Conservation (phyloP, 2,113 vertebrate genomes). For the Crocuta crocuta region DNA sequence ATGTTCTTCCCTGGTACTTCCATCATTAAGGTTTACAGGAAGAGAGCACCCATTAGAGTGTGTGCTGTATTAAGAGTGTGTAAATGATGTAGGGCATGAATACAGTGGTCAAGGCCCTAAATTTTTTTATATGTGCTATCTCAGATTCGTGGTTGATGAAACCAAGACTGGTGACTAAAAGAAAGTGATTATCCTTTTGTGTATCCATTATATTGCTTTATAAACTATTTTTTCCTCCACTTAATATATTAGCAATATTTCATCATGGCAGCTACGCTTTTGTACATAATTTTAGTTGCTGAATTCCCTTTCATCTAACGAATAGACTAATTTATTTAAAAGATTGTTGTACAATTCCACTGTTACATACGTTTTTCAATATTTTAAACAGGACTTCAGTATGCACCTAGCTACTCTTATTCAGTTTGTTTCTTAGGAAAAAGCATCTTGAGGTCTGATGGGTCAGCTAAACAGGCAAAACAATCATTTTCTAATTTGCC, state of each 20-base stretch:
- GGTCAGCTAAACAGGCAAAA: background rate
- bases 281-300: background rate
- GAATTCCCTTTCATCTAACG: background rate
- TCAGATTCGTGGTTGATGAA: background rate
- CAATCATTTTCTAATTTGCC: background rate
- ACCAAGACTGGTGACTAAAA: background rate
- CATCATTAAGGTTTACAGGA: background rate
- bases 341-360: background rate
- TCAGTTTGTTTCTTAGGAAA: background rate
- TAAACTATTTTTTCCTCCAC: background rate
- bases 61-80: background rate
- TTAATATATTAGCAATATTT: background rate
- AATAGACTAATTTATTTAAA: background rate
- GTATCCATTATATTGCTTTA: background rate
- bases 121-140: background rate
- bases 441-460: background rate
- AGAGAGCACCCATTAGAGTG: background rate
- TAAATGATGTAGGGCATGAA: background rate
- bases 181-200: background rate
- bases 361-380: background rate
- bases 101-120: background rate
- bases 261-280: background rate
- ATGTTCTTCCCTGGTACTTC: background rate
- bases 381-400: background rate
- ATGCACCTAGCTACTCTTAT: background rate